Evolutionary conservation across 2,888 invertebrate species (phyloP).

Genomic region (Pandemis corylana): DNA sequence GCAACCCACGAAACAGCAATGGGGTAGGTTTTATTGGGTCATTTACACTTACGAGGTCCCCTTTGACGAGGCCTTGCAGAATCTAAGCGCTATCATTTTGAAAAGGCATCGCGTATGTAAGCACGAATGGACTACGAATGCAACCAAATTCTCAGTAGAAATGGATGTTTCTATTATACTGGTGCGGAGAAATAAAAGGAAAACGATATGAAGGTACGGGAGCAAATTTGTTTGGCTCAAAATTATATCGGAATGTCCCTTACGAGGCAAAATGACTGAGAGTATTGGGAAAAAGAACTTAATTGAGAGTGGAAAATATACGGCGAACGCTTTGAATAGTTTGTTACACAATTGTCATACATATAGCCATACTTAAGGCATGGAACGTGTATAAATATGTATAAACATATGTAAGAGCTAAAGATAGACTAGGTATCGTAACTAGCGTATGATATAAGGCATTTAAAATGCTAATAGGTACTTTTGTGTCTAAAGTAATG

Average conservation of each 20-base stretch:
- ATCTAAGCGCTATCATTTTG: neutral
- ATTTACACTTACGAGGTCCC: neutral
- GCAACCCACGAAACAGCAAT: neutral
- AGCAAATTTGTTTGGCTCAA: conserved; percentile 2
- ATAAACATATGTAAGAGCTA: conserved; percentile 41
- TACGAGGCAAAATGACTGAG: conserved; percentile 37
- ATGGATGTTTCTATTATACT: neutral
- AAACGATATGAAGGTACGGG: neutral
- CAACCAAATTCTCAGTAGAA: too few relatives aligned
- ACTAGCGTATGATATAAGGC: conserved; percentile 48
- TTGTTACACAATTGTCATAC: conserved; percentile 27
- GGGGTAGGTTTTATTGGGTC: neutral
- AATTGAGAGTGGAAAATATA: conserved; percentile 6
- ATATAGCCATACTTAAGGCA: conserved; percentile 33
- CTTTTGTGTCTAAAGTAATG: conserved; percentile 59
- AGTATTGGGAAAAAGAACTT: conserved; percentile 22
- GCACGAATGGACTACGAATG: too few relatives aligned
- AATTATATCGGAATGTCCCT: conserved; percentile 26
- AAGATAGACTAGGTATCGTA: conserved; percentile 40
- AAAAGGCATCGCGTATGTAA: neutral
- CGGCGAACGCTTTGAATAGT: conserved; percentile 27
- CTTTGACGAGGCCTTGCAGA: neutral
- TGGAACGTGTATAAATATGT: conserved; percentile 41
- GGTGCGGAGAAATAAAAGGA: neutral
- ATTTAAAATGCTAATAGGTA: conserved; percentile 58